Evolutionary conservation across 2,113 vertebrate species (phyloP), one percentile per base, ranked within the genome.

Genomic region (Notiomystis cincta): DNA sequence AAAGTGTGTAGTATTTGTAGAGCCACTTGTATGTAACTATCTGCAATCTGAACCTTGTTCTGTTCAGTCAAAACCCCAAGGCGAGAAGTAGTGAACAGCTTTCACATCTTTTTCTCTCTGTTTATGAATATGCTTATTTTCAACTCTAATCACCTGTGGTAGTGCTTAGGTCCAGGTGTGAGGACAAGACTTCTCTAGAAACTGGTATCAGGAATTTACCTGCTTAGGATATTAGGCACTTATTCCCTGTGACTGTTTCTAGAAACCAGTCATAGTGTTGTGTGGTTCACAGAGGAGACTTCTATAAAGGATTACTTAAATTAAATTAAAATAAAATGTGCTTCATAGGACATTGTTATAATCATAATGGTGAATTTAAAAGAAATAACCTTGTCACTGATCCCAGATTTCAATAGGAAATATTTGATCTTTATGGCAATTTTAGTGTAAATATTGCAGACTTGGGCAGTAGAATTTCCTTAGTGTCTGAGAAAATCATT

Each of bases 1-100:
- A 83, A 96, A 95, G 67, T 85, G 87, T 50, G 27, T 70, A 83
- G 47, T 91, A 60, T 96, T 96, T 91, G 79, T 86, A 89, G 96
- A 93, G 69, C 44, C 38, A 84, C 64, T 95, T 60, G 40, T 87
- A 61, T 58, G 30, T 42, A 83, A n/a, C 62, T 66, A 13, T 67
- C 65, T 79, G 60, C 53, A 87, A 53, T 44, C 35, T 35, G 37
- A 81, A 50, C 40, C 67, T 67, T 66, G 13, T 38, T 77, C 48
- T 9, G 6, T 69, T 87, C 47, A 31, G 4, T 40, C 50, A 47
- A 60, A 82, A n/a, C 37, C 44, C 4, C 6, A 42, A 35, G 42
- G 56, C 38, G 35, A 42, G n/a, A 17, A 73, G 38, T 30, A 15
- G 20, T 25, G 51, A n/a, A 80, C 28, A 72, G 37, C 31, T 93